phyloP scores from a whole-genome alignment of 2,113 vertebrate species.

The Probosciger aterrimus region DNA sequence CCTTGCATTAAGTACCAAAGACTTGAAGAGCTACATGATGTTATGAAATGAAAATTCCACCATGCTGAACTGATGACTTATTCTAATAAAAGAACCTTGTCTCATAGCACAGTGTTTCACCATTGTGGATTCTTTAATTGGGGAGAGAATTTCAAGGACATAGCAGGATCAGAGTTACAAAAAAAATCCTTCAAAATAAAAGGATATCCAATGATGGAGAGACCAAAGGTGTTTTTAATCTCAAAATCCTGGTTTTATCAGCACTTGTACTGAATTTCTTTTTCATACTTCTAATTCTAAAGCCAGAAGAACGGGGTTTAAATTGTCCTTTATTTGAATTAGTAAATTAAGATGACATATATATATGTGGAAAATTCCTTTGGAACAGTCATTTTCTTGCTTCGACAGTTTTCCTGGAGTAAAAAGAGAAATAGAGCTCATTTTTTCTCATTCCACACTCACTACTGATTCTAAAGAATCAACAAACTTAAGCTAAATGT shows the following conservation, averaged over 20 bases:
- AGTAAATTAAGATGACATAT: background rate
- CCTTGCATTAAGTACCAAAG: background rate
- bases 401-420: background rate
- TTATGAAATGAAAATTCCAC: slow-evolving; percentile 7
- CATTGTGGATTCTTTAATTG: background rate
- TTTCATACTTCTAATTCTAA: background rate
- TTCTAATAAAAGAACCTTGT: slow-evolving; percentile 32
- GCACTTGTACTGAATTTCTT: background rate
- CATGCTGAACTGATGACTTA: background rate
- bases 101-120: background rate
- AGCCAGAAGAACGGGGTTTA: background rate
- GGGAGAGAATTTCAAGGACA: background rate
- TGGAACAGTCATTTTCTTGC: background rate
- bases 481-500: background rate
- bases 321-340: background rate
- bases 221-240: background rate
- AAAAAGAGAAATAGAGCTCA: background rate
- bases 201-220: background rate
- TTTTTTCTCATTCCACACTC: slow-evolving; percentile 22
- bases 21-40: background rate
- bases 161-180: background rate
- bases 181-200: background rate
- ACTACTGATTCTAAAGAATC: slow-evolving; percentile 9
- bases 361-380: background rate
- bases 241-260: background rate